Conservation (phyloP, 2,888 invertebrate genomes). For the Elysia crispata region DNA sequence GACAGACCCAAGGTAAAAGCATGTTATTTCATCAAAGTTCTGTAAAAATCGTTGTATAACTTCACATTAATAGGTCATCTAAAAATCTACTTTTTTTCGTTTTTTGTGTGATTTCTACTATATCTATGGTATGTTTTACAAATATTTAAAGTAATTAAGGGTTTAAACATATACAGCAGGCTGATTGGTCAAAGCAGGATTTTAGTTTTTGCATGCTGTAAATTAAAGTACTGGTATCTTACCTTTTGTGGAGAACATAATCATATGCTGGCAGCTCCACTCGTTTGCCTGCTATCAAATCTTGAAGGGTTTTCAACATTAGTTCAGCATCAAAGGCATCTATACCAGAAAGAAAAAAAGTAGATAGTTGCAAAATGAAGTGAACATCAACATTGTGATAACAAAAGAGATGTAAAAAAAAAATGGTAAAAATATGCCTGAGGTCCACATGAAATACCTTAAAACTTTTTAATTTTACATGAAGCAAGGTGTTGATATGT, state of each 20-base stretch:
- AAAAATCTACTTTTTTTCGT: too few species aligned
- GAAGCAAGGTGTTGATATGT: too few species aligned
- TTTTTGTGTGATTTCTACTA: neutral
- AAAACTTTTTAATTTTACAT: too few species aligned
- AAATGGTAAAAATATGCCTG: too few species aligned
- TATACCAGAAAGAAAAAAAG: conserved; percentile 58
- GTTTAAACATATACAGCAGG: neutral
- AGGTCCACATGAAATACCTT: neutral
- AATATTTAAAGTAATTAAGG: neutral
- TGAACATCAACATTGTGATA: neutral
- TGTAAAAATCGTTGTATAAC: too few species aligned
- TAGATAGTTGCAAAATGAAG: neutral
- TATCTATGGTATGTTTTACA: neutral
- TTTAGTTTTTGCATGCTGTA: too few species aligned
- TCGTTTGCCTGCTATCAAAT: conserved; percentile 90
- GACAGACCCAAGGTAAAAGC: too few species aligned
- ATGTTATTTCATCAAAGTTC: too few species aligned
- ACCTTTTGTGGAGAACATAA: conserved; percentile 93
- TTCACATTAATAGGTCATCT: too few species aligned
- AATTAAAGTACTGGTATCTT: conserved; percentile 72
- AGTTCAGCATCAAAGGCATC: conserved; percentile 95
- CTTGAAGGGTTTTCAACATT: conserved; percentile 87
- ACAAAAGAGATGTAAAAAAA: neutral
- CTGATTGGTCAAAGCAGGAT: neutral
- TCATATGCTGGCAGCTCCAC: conserved; percentile 96